Evolutionary conservation across 2,888 invertebrate genomes (phyloP).

Genomic region (Drosophila prolongata): DNA sequence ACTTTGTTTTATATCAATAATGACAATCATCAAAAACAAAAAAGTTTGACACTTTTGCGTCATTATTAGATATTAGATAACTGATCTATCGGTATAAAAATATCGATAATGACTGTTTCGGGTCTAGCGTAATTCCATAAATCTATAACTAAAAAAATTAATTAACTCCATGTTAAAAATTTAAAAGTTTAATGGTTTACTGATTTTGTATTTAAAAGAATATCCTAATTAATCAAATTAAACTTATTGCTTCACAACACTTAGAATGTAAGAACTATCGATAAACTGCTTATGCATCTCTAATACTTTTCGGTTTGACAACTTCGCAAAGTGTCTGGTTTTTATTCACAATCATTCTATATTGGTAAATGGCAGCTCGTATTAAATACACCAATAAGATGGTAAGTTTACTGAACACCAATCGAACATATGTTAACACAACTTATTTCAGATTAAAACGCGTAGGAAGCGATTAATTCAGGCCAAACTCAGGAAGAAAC

Average conservation of each 20-base stretch:
- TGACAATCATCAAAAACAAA: too few species aligned
- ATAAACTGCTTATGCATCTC: not conserved
- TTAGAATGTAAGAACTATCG: not conserved
- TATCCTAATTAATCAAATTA: not conserved
- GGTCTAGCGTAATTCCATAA: too few species aligned
- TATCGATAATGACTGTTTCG: too few species aligned
- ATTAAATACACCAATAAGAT: slow-evolving; percentile 4
- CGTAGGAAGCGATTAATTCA: not conserved
- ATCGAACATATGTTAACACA: not conserved
- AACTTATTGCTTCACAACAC: not conserved
- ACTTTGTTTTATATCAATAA: too few species aligned
- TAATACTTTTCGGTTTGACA: not conserved
- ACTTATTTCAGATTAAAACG: not conserved
- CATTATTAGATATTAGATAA: too few species aligned
- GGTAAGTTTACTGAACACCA: not conserved
- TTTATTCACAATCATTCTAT: not conserved
- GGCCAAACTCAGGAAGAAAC: not conserved
- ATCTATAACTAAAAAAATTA: too few species aligned
- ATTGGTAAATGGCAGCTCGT: not conserved
- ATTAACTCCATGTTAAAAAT: too few species aligned
- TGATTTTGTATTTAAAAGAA: too few species aligned
- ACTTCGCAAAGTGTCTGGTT: not conserved
- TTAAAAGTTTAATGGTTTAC: too few species aligned
- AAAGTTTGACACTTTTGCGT: too few species aligned
- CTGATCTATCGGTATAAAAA: too few species aligned